Conservation (phyloP, 2,113 vertebrate genomes). For the Notechis scutatus region DNA sequence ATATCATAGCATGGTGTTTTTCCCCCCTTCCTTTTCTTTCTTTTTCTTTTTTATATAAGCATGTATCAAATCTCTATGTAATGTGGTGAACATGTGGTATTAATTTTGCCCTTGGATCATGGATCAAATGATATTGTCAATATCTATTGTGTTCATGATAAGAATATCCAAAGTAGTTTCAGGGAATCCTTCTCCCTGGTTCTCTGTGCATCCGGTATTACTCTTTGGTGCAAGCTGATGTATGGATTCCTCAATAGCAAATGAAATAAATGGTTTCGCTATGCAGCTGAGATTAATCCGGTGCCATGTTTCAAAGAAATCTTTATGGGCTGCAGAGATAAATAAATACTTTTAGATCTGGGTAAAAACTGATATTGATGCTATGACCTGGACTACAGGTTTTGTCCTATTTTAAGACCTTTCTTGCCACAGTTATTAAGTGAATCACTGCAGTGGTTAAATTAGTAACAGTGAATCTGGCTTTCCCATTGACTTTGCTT, state of each 20-base stretch:
- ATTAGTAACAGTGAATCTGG: neutral
- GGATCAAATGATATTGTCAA: constrained; percentile 72
- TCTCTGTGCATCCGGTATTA: constrained; percentile 67
- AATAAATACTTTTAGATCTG: neutral
- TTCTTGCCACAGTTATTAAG: neutral
- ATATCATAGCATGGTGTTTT: constrained; percentile 42
- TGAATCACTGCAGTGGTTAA: neutral
- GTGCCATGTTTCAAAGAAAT: neutral
- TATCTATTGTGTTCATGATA: constrained; percentile 73
- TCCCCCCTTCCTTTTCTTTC: constrained; percentile 37
- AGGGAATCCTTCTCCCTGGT: constrained; percentile 65
- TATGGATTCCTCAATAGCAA: constrained; percentile 28
- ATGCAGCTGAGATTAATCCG: neutral
- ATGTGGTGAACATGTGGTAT: constrained; percentile 66
- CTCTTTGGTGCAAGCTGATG: constrained; percentile 52
- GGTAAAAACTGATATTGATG: neutral
- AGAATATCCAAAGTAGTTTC: constrained; percentile 72
- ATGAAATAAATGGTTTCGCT: neutral
- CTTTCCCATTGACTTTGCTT: neutral
- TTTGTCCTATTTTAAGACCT: neutral
- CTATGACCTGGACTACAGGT: neutral
- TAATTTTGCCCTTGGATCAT: constrained; percentile 72
- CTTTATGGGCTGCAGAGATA: neutral
- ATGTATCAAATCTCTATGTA: constrained; percentile 63
- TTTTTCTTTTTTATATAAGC: constrained; percentile 60